Conservation (phyloP, 2,113 vertebrate species). For the Coregonus clupeaformis region DNA sequence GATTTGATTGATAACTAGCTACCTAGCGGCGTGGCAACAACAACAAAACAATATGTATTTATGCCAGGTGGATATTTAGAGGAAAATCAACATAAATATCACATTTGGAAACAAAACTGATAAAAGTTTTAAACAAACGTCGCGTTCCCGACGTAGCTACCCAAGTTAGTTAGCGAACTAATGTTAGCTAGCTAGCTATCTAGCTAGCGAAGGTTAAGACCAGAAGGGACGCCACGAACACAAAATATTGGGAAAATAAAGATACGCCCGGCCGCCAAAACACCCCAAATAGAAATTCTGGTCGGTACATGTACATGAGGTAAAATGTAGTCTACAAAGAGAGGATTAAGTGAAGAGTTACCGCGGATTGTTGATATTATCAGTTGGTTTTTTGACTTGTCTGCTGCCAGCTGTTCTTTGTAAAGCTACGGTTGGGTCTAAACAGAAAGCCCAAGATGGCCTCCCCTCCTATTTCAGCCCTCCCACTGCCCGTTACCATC, state of each 20-base stretch:
- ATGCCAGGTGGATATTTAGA: no score
- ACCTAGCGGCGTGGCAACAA: background rate
- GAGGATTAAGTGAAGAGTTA: conserved; percentile 36
- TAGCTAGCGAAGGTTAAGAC: background rate
- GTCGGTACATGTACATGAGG: background rate
- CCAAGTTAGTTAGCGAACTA: background rate
- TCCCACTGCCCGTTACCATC: conserved; percentile 68
- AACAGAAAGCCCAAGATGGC: conserved; percentile 84
- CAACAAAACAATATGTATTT: no score
- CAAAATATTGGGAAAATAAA: background rate
- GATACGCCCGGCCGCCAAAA: conserved; percentile 4
- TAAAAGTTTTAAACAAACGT: background rate
- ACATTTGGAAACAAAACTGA: no score
- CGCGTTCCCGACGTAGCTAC: background rate
- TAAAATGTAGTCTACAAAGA: background rate
- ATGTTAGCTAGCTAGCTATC: background rate
- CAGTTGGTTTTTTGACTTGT: conserved; percentile 54
- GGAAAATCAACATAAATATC: no score
- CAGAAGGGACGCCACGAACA: conserved; percentile 8
- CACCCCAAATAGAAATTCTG: no score
- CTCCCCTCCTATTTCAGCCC: conserved; percentile 81
- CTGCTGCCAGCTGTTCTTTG: conserved; percentile 44
- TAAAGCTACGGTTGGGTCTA: conserved; percentile 60
- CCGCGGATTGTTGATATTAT: conserved; percentile 52
- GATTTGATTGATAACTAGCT: background rate